Conservation (phyloP, 2,797 vertebrate genomes). For the Bryconaethiops microstoma region DNA sequence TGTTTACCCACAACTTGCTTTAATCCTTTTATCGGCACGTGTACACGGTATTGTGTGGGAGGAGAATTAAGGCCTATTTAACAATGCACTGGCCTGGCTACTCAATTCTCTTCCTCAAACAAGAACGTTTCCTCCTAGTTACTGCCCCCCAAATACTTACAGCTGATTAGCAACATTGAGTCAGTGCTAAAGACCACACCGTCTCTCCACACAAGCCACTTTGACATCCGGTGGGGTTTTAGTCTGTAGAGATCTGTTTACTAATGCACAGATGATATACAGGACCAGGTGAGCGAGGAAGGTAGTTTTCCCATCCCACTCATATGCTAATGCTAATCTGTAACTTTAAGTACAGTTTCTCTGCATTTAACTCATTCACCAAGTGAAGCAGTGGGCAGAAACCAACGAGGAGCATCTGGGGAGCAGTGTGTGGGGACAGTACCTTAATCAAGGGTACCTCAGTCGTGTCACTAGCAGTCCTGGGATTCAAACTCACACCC, state of each 20-base stretch:
- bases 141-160: constrained; percentile 21
- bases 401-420: no score
- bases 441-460: no score
- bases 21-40: constrained; percentile 48
- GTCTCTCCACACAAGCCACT: constrained; percentile 2
- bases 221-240: not conserved
- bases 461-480: no score
- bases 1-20: constrained; percentile 48
- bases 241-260: not conserved
- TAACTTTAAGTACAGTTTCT: not conserved
- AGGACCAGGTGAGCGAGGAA: not conserved
- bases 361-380: no score
- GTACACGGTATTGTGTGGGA: constrained; percentile 32
- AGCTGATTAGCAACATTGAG: constrained; percentile 30
- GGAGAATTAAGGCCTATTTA: constrained; percentile 50
- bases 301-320: not conserved
- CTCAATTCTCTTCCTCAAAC: constrained; percentile 38
- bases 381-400: no score
- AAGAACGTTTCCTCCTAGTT: constrained; percentile 35
- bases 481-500: no score
- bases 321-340: not conserved
- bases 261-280: not conserved
- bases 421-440: no score
- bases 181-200: constrained; percentile 18
- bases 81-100: constrained; percentile 45